phyloP scores from a whole-genome alignment of 2,797 vertebrate species.

The Vespertilio murinus region DNA sequence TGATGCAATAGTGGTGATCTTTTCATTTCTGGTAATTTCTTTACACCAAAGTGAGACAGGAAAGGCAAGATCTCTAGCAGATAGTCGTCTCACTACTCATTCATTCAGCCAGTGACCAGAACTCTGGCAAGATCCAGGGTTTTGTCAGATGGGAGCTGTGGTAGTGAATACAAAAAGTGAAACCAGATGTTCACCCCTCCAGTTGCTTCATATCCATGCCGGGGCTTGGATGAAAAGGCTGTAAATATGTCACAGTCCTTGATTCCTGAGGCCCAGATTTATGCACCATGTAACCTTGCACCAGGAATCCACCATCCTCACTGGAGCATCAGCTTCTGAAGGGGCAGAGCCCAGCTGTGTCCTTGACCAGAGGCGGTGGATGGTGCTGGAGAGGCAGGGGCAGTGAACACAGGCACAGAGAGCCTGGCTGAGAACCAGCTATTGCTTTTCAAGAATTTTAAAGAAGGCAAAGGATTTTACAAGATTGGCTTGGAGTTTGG shows the following conservation, averaged over 20 bases:
- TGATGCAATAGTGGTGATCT: constrained; percentile 34
- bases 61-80: constrained; percentile 64
- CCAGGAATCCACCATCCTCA: constrained; percentile 76
- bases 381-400: neutral
- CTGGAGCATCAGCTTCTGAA: constrained; percentile 60
- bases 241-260: constrained; percentile 85
- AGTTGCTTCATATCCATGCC: constrained; percentile 79
- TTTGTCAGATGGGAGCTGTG: constrained; percentile 84
- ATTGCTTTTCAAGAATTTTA: constrained; percentile 71
- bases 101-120: constrained; percentile 69
- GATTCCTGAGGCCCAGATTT: constrained; percentile 79
- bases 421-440: neutral
- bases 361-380: neutral
- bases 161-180: constrained; percentile 83
- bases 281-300: constrained; percentile 73
- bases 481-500: constrained; percentile 37
- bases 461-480: constrained; percentile 56
- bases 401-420: neutral
- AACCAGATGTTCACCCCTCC: constrained; percentile 86
- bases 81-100: constrained; percentile 48
- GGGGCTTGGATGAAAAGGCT: constrained; percentile 72
- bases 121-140: constrained; percentile 78
- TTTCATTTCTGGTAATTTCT: constrained; percentile 52
- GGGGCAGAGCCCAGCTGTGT: neutral
- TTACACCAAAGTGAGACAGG: constrained; percentile 54